Conservation (phyloP, 2,113 vertebrate genomes). For the Ardeotis arabs region DNA sequence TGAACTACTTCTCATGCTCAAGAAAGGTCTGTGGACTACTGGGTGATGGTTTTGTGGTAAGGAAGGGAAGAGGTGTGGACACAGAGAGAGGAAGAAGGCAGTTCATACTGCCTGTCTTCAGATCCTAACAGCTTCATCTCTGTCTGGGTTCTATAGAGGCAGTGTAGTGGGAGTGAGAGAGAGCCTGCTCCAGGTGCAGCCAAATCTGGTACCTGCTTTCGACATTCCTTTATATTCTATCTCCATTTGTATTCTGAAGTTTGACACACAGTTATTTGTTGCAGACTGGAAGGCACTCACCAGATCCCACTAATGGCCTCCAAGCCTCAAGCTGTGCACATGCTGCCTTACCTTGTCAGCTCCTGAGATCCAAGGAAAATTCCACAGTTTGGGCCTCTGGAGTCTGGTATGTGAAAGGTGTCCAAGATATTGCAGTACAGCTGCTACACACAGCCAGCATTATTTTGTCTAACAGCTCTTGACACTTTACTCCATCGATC, state of each 20-base stretch:
- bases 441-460: neutral
- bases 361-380: neutral
- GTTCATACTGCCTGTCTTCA: neutral
- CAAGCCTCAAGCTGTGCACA: neutral
- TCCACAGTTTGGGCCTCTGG: neutral
- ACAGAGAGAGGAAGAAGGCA: neutral
- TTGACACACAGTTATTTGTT: neutral
- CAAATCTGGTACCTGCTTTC: neutral
- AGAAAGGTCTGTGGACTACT: neutral
- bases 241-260: neutral
- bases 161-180: neutral
- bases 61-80: neutral
- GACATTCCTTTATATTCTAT: neutral
- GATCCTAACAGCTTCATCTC: neutral
- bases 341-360: neutral
- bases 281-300: neutral
- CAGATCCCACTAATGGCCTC: neutral
- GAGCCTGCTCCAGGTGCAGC: neutral
- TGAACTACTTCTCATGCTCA: neutral
- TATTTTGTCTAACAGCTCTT: neutral
- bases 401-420: neutral
- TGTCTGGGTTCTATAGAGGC: neutral
- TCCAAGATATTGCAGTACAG: neutral
- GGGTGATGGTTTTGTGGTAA: neutral
- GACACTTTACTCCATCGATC: neutral